Percentiles rank a stretch among this genome's conserved stretches.
Conservation (phyloP, 1,140 invertebrate species). For the Tetraneura akinire region DNA sequence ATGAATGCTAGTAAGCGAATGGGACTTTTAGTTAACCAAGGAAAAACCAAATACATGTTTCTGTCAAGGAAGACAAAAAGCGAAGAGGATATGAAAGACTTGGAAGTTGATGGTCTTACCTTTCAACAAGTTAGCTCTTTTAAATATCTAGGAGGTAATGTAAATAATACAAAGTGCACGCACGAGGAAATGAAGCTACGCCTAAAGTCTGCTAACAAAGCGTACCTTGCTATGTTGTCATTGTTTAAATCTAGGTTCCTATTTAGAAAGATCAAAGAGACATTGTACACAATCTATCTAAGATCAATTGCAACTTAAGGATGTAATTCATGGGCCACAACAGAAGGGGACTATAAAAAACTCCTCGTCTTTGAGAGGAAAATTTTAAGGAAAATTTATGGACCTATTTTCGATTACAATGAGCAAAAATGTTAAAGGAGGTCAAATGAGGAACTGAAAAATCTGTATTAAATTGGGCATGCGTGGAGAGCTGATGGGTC, state of each 20-base stretch:
- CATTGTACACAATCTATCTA: not conserved
- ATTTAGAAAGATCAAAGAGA: not conserved
- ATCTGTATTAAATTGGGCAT: not conserved
- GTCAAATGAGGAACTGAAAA: not conserved
- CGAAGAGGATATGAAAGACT: not conserved
- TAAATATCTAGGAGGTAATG: not conserved
- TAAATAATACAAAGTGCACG: not conserved
- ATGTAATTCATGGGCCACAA: not conserved
- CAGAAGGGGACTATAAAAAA: not conserved
- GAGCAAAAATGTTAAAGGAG: not conserved
- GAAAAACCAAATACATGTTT: conserved; percentile 1
- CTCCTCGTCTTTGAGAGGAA: not conserved
- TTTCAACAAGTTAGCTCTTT: not conserved
- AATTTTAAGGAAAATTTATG: not conserved
- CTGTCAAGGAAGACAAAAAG: not conserved
- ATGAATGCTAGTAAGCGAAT: not conserved
- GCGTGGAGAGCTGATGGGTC: not conserved
- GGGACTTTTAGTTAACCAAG: not conserved
- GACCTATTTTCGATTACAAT: not conserved
- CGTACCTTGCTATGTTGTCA: not conserved
- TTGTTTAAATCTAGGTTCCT: not conserved
- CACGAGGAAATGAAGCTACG: not conserved
- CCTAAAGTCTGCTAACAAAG: not conserved
- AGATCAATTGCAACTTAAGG: not conserved
- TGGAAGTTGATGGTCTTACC: not conserved